Percentiles rank a stretch among this genome's conserved stretches.
Conservation (phyloP, 2,888 invertebrate species). For the Ctena decussata region DNA sequence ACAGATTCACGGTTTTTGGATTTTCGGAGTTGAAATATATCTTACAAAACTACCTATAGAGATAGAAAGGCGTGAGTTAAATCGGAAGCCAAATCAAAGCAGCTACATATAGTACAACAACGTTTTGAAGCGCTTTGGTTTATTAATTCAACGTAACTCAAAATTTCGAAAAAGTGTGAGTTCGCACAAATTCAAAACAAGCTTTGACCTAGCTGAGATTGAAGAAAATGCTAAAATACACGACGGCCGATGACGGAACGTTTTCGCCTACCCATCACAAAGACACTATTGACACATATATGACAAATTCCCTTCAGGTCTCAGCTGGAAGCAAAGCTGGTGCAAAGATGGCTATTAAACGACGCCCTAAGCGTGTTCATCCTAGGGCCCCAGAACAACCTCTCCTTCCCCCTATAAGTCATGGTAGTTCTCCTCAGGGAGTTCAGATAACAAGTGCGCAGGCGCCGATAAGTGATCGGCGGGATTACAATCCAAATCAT, state of each 20-base stretch:
- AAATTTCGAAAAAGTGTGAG: too few species aligned
- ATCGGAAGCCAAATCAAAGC: too few species aligned
- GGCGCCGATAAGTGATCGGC: slow-evolving; percentile 25
- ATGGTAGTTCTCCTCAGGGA: slow-evolving; percentile 46
- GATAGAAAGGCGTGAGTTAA: too few species aligned
- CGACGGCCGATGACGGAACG: slow-evolving; percentile 69
- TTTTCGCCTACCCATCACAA: slow-evolving; percentile 67
- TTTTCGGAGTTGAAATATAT: too few species aligned
- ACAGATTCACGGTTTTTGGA: too few species aligned
- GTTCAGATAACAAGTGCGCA: slow-evolving; percentile 27
- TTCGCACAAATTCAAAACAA: too few species aligned
- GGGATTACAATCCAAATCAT: slow-evolving; percentile 32
- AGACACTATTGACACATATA: slow-evolving; percentile 48
- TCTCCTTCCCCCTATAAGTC: slow-evolving; percentile 69
- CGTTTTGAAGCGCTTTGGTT: too few species aligned
- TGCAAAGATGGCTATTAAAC: slow-evolving; percentile 70
- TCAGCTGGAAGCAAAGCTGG: slow-evolving; percentile 62
- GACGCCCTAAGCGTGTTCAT: slow-evolving; percentile 51
- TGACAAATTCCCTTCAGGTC: slow-evolving; percentile 58
- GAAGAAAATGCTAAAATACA: slow-evolving; percentile 71
- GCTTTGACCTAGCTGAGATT: too few species aligned
- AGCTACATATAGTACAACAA: too few species aligned
- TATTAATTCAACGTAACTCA: too few species aligned
- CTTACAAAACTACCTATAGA: too few species aligned
- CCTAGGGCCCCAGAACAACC: slow-evolving; percentile 50